phyloP scores from a whole-genome alignment of 2,113 vertebrate genomes.

The Polypterus bichir region DNA sequence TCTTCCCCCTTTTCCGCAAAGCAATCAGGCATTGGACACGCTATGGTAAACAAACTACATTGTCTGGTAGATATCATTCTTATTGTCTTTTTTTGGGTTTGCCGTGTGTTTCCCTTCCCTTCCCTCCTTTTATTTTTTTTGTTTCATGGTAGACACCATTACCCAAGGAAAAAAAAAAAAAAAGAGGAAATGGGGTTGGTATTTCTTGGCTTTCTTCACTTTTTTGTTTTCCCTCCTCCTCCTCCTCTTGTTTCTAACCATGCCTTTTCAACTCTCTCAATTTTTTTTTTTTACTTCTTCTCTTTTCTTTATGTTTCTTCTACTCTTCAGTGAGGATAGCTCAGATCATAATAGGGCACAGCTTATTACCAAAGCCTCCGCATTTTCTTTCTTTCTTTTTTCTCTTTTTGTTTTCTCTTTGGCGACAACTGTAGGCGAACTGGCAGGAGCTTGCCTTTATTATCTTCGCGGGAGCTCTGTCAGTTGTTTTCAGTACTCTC shows the following conservation, averaged over 20 bases:
- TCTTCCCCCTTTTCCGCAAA: slow-evolving; percentile 97
- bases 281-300: slow-evolving; percentile 15
- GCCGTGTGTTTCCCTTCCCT: slow-evolving; percentile 86
- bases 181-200: slow-evolving; percentile 72
- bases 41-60: slow-evolving; percentile 99
- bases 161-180: slow-evolving; percentile 33
- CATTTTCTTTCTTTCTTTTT: slow-evolving; percentile 39
- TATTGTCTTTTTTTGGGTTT: slow-evolving; percentile 99
- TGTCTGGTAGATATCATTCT: slow-evolving; percentile 99
- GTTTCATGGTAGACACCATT: slow-evolving; percentile 64
- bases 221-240: slow-evolving; percentile 44
- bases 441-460: slow-evolving; percentile 64
- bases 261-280: slow-evolving; percentile 36
- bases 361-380: slow-evolving; percentile 45
- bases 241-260: slow-evolving; percentile 38
- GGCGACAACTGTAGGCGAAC: slow-evolving; percentile 65
- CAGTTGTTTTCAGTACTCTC: slow-evolving; percentile 57
- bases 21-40: slow-evolving; percentile 99
- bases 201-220: slow-evolving; percentile 61
- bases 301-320: slow-evolving; percentile 32
- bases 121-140: slow-evolving; percentile 60
- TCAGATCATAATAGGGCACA: slow-evolving; percentile 42
- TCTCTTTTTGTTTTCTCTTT: slow-evolving; percentile 38
- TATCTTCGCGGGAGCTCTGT: slow-evolving; percentile 60
- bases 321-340: slow-evolving; percentile 40